A percentile compares a stretch with the other conserved stretches of the same genome.
Evolutionary conservation across 2,888 invertebrate species (phyloP).

Genomic region (Cistogaster globosa): DNA sequence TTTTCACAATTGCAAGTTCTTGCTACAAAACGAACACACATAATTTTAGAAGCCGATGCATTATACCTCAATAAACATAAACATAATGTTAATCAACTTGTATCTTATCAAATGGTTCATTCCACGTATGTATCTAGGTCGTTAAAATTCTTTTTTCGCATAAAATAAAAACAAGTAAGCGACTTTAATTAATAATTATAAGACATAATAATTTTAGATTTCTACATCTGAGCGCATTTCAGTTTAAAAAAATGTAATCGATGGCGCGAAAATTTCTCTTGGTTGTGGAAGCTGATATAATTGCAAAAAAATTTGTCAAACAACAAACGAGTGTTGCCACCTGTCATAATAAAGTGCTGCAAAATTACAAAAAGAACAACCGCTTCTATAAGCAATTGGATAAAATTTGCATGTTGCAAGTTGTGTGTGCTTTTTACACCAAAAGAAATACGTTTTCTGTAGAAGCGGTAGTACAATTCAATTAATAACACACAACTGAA

Average conservation of each 20-base stretch:
- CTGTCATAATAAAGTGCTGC: constrained; percentile 71
- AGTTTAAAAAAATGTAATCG: constrained; percentile 38
- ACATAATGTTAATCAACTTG: constrained; percentile 40
- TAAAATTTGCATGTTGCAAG: constrained; percentile 63
- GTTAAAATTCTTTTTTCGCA: constrained; percentile 4
- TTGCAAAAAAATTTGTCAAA: constrained; percentile 44
- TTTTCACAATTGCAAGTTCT: background rate
- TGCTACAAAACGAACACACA: constrained; percentile 22
- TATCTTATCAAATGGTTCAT: constrained; percentile 27
- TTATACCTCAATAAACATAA: constrained; percentile 53
- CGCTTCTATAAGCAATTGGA: constrained; percentile 51
- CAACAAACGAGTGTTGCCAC: constrained; percentile 72
- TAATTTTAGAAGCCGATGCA: background rate
- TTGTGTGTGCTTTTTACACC: constrained; percentile 1
- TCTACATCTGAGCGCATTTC: constrained; percentile 1
- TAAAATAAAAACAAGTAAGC: constrained; percentile 20
- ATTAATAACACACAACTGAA: constrained; percentile 62
- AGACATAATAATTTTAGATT: constrained; percentile 48
- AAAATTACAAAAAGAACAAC: constrained; percentile 30
- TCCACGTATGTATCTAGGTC: background rate
- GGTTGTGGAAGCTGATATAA: constrained; percentile 39
- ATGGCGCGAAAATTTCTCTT: constrained; percentile 62
- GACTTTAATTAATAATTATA: constrained; percentile 60
- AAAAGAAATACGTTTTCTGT: background rate
- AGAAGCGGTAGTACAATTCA: constrained; percentile 69